A percentile compares a stretch with the other conserved stretches of the same genome.
Conservation (phyloP, 2,113 vertebrate species). For the Rostratula benghalensis region DNA sequence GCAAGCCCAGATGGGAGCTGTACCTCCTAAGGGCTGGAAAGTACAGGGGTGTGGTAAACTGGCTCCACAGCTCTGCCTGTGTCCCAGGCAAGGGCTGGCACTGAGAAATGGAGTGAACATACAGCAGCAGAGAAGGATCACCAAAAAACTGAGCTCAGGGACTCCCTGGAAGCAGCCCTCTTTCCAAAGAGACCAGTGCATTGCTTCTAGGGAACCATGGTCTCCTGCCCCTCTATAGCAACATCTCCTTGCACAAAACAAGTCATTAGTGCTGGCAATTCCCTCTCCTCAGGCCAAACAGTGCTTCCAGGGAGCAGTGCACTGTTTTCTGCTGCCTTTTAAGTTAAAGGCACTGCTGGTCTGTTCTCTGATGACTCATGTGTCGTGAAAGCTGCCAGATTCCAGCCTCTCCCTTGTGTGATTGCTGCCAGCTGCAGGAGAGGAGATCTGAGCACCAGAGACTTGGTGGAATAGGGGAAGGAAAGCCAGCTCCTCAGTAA, state of each 20-base stretch:
- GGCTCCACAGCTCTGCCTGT: accelerated
- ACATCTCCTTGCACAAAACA: neutral
- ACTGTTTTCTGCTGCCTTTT: neutral
- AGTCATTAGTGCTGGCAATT: neutral
- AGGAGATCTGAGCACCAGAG: neutral
- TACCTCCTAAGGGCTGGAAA: neutral
- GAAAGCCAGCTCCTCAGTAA: neutral
- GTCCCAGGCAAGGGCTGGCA: neutral
- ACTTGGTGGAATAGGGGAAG: neutral
- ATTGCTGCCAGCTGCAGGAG: neutral
- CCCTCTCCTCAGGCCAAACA: neutral
- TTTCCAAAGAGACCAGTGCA: neutral
- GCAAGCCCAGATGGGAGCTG: neutral
- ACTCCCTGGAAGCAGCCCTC: neutral
- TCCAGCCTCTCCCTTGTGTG: neutral
- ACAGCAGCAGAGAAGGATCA: neutral
- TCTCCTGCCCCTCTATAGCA: neutral
- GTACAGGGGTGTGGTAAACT: neutral
- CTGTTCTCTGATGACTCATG: neutral
- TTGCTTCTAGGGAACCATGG: neutral
- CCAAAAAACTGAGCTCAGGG: neutral
- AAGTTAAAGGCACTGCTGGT: neutral
- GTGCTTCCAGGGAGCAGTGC: neutral
- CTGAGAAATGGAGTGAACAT: neutral
- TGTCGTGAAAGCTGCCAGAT: neutral